Conservation (phyloP, 2,888 invertebrate genomes). For the Hirtodrosophila confusa region DNA sequence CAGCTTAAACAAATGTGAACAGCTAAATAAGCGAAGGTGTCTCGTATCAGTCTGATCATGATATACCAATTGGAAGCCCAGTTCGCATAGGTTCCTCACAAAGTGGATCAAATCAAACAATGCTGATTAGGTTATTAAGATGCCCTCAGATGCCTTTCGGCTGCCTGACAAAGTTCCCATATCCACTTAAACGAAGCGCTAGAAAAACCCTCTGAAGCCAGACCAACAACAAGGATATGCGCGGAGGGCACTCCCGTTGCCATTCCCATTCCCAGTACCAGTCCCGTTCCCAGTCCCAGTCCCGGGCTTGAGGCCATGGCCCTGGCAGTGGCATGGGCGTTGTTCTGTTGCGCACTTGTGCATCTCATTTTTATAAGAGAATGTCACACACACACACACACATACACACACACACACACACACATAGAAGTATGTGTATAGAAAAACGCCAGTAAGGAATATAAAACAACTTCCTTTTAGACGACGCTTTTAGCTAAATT, state of each 20-base stretch:
- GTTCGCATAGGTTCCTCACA: slow-evolving; percentile 9
- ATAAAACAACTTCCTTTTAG: slow-evolving; percentile 78
- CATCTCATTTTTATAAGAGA: slow-evolving; percentile 63
- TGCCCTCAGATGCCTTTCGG: slow-evolving; percentile 31
- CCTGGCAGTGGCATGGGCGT: slow-evolving; percentile 16
- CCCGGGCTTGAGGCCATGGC: slow-evolving; percentile 15
- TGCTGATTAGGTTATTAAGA: slow-evolving; percentile 46
- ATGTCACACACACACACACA: slow-evolving; percentile 40
- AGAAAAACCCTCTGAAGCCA: slow-evolving; percentile 45
- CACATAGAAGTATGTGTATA: slow-evolving; percentile 12
- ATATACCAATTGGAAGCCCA: neutral
- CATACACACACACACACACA: slow-evolving; percentile 33
- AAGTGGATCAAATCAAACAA: slow-evolving; percentile 28
- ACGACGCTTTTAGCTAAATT: slow-evolving; percentile 78
- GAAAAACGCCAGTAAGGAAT: slow-evolving; percentile 42
- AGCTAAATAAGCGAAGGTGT: too few relatives aligned
- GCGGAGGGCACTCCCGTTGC: neutral
- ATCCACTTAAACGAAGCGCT: slow-evolving; percentile 55
- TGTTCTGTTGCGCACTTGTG: slow-evolving; percentile 49
- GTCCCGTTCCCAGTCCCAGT: too few relatives aligned
- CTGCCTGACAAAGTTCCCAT: slow-evolving; percentile 35
- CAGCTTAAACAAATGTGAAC: too few relatives aligned
- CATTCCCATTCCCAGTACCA: too few relatives aligned
- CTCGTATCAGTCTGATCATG: neutral
- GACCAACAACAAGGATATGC: slow-evolving; percentile 6